phyloP scores from a whole-genome alignment of 2,113 vertebrate genomes.

The Sander lucioperca region DNA sequence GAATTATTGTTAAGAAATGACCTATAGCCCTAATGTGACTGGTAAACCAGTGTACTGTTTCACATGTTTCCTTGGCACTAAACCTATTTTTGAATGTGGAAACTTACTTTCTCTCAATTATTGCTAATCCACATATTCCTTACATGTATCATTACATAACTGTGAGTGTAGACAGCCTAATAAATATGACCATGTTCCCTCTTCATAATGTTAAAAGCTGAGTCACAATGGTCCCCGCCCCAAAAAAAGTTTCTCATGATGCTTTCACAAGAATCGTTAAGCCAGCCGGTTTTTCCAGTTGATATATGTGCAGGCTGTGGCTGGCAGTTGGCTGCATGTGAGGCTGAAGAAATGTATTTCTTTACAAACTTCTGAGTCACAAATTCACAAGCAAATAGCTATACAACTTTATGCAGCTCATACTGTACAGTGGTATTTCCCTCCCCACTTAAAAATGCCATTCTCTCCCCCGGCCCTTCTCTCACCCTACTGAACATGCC shows the following conservation, averaged over 20 bases:
- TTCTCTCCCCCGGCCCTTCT: conserved; percentile 57
- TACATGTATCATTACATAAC: not conserved
- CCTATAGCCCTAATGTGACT: not conserved
- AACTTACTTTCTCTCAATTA: not conserved
- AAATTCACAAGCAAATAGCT: not conserved
- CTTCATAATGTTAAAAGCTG: conserved; percentile 25
- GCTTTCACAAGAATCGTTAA: conserved; percentile 34
- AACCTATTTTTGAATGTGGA: not conserved
- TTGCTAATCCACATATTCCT: not conserved
- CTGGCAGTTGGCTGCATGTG: not conserved
- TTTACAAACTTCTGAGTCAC: not conserved
- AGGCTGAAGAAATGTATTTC: not conserved
- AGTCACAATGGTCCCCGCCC: conserved; percentile 54
- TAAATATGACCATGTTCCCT: not conserved
- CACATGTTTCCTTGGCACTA: not conserved
- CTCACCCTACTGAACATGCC: conserved; percentile 59
- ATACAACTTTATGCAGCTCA: conserved; percentile 9
- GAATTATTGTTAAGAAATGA: conserved; percentile 20
- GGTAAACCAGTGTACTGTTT: not conserved
- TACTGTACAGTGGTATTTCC: conserved; percentile 42
- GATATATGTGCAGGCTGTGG: not conserved
- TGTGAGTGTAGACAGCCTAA: not conserved
- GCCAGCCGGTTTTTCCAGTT: conserved; percentile 80
- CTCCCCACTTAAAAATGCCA: conserved; percentile 63
- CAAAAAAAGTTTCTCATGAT: conserved; percentile 37